Evolutionary conservation across 2,888 invertebrate species (phyloP), one percentile per base, ranked within the genome.

Genomic region (Noctuana brunneofusca): DNA sequence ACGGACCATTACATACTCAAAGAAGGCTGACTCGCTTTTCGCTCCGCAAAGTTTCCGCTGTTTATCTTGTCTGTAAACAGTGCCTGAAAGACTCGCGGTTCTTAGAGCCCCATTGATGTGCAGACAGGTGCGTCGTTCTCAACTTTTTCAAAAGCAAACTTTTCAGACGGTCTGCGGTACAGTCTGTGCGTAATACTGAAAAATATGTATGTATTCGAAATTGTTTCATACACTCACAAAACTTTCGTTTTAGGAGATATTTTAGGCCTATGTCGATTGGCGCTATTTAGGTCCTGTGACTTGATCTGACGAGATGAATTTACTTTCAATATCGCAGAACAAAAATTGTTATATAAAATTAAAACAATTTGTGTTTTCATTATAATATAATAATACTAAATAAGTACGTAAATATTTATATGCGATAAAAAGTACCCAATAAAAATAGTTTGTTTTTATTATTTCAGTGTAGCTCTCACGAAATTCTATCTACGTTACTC

Each of bases 91-190:
- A 76, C 70, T 67, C 69, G 68, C 66, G 69, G 75, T 75, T 76
- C 78, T 78, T 80, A 63, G 64, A 52, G 50, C 30, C 68, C 75
- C 75, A 81, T 83, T 83, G 82, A 83, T 68, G 80, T 72, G 64
- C 74, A 79, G 78, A 76, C 81, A 83, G 83, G 82, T 83, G 81
- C 76, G 78, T 76, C 74, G 76, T 75, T 71, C 68, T 66, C 66
- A 66, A 87, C 77, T 86, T 89, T 83, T 83, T 79, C 82, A 86
- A 85, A 81, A 38, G 76, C 72, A 74, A 89, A 89, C 86, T 89
- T 88, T 64, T 71, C 84, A 88, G 89, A 89, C 88, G 55, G 64
- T 65, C 65, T 66, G 56, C 56, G 46, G 38, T 63, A 56, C 60
- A 58, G 63, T 63, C 57, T 63, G 43, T 38, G 53, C 64, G 58